Base-by-base conservation (phyloP, 2,797 vertebrate genomes). In the Sebastes iracundus region DNA sequence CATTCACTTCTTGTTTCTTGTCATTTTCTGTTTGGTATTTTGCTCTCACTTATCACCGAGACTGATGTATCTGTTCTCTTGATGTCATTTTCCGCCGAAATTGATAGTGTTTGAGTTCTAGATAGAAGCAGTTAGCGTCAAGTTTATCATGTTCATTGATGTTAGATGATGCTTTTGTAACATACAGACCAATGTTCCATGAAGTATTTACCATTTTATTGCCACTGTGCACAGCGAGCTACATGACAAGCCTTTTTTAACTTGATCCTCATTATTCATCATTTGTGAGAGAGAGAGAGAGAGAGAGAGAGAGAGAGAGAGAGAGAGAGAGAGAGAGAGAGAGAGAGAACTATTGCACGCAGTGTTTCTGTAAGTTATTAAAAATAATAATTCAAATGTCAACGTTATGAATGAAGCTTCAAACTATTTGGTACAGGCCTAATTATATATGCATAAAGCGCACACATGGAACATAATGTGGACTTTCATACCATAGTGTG, bases 11-110 rank as follows among this genome's bases (percentile, higher is more conserved):
- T 64, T 81, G 59, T 72, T 76, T 70, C 6, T 60, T 55, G 33
- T 74, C 33, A 74, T 70, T 74, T 75, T 83, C 14, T 74, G 28
- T 56, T 72, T 12, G 33, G 4, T 25, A 64, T 64, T 70, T 74
- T 30, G 27, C 25, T n/a, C 18, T 68, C 53, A 80, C 58, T 69
- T 52, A 77, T 80, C 74, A 78, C 58, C 9, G 22, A 60, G 49
- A 61, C 27, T 42, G 49, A 79, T 84, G 63, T 59, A 67, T 65
- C 58, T 18, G 18, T 61, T 75, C 18, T 33, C 63, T 62, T 66
- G 27, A 81, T 72, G 76, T 71, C 12, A 46, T 62, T 75, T 71
- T 63, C 27, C 27, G 18, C 14, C 2, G 2, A 75, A 38, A 63
- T 10, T 70, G 27, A 70, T 53, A 52, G 58, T 22, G n/a, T 20